Conservation (phyloP, 1,140 invertebrate genomes). For the Drosophila parabipectinata region DNA sequence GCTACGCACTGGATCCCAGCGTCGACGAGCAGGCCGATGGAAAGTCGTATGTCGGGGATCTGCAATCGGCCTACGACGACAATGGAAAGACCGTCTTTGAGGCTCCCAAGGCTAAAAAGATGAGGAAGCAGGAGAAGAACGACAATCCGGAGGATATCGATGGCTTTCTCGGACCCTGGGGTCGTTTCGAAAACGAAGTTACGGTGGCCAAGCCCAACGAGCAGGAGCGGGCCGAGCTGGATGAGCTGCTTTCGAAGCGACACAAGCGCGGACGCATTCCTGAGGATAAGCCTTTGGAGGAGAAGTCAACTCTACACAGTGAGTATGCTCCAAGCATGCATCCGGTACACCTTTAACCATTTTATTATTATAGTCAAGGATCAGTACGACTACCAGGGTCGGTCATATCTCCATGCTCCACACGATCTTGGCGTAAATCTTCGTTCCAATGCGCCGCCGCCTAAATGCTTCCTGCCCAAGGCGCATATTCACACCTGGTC, state of each 20-base stretch:
- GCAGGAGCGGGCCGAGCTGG: constrained; percentile 95
- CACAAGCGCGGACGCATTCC: constrained; percentile 91
- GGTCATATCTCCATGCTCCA: constrained; percentile 97
- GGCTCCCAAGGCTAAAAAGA: constrained; percentile 90
- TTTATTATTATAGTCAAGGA: constrained; percentile 91
- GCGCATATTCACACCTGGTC: constrained; percentile 98
- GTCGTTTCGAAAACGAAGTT: constrained; percentile 95
- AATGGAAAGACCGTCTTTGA: constrained; percentile 96
- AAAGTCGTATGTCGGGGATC: constrained; percentile 88
- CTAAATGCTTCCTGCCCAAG: constrained; percentile 99
- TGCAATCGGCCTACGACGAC: constrained; percentile 86
- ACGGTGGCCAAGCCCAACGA: constrained; percentile 94
- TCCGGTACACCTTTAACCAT: not conserved
- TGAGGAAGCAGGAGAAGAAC: constrained; percentile 96
- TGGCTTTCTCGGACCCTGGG: constrained; percentile 99
- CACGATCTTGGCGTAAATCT: constrained; percentile 98
- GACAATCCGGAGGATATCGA: constrained; percentile 96
- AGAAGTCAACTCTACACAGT: constrained; percentile 98
- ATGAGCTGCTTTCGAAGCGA: constrained; percentile 97
- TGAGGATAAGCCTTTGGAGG: constrained; percentile 97
- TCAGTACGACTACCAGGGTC: constrained; percentile 97
- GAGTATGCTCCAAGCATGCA: constrained; percentile 81
- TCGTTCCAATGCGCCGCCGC: constrained; percentile 94
- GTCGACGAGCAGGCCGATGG: constrained; percentile 88
- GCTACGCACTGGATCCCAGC: constrained; percentile 98